Evolutionary conservation across 2,888 invertebrate genomes (phyloP), one percentile per base, ranked within the genome.

Genomic region (Caenorhabditis sp.): DNA sequence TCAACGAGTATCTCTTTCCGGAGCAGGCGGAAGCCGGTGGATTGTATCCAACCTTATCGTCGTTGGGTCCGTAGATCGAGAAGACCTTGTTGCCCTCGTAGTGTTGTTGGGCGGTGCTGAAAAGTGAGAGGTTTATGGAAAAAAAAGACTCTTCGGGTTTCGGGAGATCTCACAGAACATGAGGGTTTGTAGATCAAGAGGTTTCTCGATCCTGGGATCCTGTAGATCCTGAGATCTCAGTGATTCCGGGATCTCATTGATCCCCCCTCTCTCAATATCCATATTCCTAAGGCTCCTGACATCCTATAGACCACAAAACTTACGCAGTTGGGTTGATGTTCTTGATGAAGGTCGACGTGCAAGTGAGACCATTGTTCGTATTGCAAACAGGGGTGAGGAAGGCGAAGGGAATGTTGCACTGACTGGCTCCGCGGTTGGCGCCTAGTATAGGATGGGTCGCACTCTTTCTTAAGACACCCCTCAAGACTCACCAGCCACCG

Each of bases 341-440:
- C 16, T 72, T 73, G 12, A 91, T 54, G 79, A 86, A 91, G 8
- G 56, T 19, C 6, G 89, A 89, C 4, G 44, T 74, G 59, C 90
- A 90, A n/a, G 26, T 58, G 66, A 90, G 84, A 26, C 90, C 90
- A 61, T 87, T 90, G 59, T 82, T 69, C 41, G 80, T 54, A 59
- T 89, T 90, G 69, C 90, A 90, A 26, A 86, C 85, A 19, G 4
- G 3, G n/a, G 26, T 76, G 0, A 89, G 87, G 35, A 1, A 2
- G 58, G 26, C 79, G 44, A 87, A 82, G 0, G 90, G 88, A 28
- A 88, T 38, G 16, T 83, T 56, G 51, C 90, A 90, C 31, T 87
- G 75, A 31, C 76, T 83, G 2, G 88, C 87, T n/a, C 90, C 90
- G 24, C 68, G 85, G 64, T 91, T 90, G 35, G 89, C 90, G 1